Percentiles rank a stretch among this genome's conserved stretches.
Evolutionary conservation across 2,113 vertebrate genomes (phyloP).

Genomic region (Forbesichthys papilliferus): DNA sequence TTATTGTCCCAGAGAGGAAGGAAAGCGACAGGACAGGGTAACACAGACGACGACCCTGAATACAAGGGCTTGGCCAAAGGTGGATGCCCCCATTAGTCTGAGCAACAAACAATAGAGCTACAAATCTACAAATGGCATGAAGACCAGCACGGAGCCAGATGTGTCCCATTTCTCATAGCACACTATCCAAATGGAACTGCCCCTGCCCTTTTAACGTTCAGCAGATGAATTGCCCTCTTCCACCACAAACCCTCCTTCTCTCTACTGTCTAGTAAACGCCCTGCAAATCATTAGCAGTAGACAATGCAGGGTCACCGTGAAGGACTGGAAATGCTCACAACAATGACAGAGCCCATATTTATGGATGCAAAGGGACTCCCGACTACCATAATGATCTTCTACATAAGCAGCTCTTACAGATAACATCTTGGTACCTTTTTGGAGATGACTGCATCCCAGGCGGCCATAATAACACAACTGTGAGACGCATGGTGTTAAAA

Average conservation of each 20-base stretch:
- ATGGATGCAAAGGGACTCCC: slow-evolving; percentile 53
- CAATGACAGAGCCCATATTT: slow-evolving; percentile 65
- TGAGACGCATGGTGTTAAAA: slow-evolving; percentile 10
- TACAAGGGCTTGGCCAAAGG: no score
- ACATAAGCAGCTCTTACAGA: no score
- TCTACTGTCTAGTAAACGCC: slow-evolving; percentile 34
- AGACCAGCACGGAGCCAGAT: neutral
- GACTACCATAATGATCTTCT: neutral
- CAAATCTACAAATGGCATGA: slow-evolving; percentile 6
- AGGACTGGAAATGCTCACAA: slow-evolving; percentile 60
- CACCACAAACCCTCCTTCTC: slow-evolving; percentile 12
- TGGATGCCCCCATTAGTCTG: no score
- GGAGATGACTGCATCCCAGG: no score
- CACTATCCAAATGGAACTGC: slow-evolving; percentile 42
- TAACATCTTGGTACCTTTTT: no score
- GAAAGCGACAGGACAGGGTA: no score
- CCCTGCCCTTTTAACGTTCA: slow-evolving; percentile 33
- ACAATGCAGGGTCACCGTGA: slow-evolving; percentile 59
- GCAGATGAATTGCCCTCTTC: slow-evolving; percentile 44
- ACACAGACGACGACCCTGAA: no score
- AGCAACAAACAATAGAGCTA: no score
- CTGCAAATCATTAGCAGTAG: slow-evolving; percentile 32
- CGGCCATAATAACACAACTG: slow-evolving; percentile 1
- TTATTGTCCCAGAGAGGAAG: no score
- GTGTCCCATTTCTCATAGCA: slow-evolving; percentile 12